Percentiles rank a stretch among this genome's conserved stretches.
These are phyloP conservation scores for Crocallis elinguaria DNA, from an alignment of 2,888 invertebrate genomes.

Conservation along the genomic window DNA sequence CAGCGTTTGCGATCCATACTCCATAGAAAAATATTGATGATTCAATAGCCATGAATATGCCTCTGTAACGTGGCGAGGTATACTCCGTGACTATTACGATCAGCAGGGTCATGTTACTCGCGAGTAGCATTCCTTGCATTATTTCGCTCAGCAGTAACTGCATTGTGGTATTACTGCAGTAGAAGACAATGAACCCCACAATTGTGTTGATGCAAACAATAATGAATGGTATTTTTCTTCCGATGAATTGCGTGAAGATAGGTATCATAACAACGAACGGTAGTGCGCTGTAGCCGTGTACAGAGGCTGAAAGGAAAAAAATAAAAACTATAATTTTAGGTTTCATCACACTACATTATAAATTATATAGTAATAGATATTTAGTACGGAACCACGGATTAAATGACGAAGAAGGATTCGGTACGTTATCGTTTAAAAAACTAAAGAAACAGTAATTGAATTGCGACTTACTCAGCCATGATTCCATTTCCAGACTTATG, in stretches of 20 bases:
- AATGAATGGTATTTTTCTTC: conserved; percentile 52
- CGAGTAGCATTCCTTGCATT: conserved; percentile 51
- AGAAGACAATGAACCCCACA: conserved; percentile 51
- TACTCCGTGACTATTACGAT: conserved; percentile 57
- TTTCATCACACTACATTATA: too few species aligned
- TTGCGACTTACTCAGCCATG: conserved; percentile 56
- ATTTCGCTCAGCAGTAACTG: conserved; percentile 53
- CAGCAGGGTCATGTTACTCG: conserved; percentile 52
- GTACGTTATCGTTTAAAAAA: too few species aligned
- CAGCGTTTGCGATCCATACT: conserved; percentile 58
- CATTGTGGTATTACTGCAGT: conserved; percentile 48
- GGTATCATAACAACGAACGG: conserved; percentile 53
- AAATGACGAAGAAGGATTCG: too few species aligned
- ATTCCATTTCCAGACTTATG: conserved; percentile 50
- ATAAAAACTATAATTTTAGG: too few species aligned
- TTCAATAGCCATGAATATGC: conserved; percentile 57
- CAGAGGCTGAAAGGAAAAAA: conserved; percentile 49
- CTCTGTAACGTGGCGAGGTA: conserved; percentile 55
- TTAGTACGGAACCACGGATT: too few species aligned
- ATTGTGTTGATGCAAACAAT: conserved; percentile 45
- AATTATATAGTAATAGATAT: too few species aligned
- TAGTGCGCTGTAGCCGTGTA: conserved; percentile 51
- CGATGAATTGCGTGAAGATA: conserved; percentile 45
- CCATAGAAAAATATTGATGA: conserved; percentile 60
- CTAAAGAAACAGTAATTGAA: background rate